Evolutionary conservation across 2,888 invertebrate genomes (phyloP), one percentile per base, ranked within the genome.

Genomic region (Eupithecia vulgata): DNA sequence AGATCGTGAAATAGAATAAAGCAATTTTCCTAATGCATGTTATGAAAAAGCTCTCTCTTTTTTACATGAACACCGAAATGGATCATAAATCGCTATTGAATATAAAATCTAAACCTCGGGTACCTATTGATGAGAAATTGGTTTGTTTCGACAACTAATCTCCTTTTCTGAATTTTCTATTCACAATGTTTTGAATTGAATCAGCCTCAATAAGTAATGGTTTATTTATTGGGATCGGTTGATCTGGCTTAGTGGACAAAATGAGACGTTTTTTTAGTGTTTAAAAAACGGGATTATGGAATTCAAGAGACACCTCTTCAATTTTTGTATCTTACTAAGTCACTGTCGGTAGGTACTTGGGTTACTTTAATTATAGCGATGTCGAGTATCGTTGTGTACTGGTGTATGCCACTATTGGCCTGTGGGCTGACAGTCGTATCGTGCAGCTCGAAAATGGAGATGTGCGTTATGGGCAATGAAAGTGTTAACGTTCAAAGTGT

Each of bases 131-230:
- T 72, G 72, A 72, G 68, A 75, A 72, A 75, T 70, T 65, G 64
- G 34, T 68, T 68, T 75, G 65, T 70, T 80, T 80, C 76, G 72
- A 48, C 76, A 79, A 78, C 73, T 82, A 82, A 83, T 82, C 78
- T 67, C 72, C 79, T 82, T 81, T 83, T 76, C 81, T 79, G 76
- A 65, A 65, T 13, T 40, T 42, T 13, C 15, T 40, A 76, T 75
- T 77, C 75, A 65, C 72, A 81, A 76, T 70, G 75, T 68, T 76
- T 78, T 64, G 71, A 81, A 76, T 76, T 77, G 75, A 81, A 81
- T 80, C 75, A 81, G 62, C 69, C 25, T 25, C 25, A 57, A 25
- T n/a, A 57, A 57, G 25, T 25, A 13, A 57, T 25, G 5, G 10
- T 21, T 25, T 57, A 21, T 52, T 52, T 21, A 21, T 25, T 0